Evolutionary conservation across 2,113 vertebrate species (phyloP).

Genomic region (Parus major): DNA sequence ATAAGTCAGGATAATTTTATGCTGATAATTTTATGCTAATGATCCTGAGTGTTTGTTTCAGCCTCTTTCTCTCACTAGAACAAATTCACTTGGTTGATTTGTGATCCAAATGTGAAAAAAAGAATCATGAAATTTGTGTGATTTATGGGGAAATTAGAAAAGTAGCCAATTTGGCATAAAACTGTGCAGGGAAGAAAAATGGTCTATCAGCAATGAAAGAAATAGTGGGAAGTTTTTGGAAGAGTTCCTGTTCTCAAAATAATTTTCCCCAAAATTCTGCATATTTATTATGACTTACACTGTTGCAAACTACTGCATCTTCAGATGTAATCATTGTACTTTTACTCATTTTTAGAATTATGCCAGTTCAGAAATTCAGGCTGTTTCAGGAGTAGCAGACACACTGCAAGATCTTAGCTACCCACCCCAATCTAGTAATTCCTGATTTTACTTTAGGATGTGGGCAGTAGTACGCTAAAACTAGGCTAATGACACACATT

Average conservation of each 20-base stretch:
- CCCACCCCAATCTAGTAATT: not conserved
- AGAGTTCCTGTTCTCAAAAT: not conserved
- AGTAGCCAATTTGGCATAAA: conserved; percentile 13
- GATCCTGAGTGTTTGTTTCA: not conserved
- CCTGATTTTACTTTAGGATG: not conserved
- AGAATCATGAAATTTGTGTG: not conserved
- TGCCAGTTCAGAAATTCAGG: not conserved
- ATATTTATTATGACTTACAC: not conserved
- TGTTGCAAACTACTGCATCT: not conserved
- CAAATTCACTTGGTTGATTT: not conserved
- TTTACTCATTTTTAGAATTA: not conserved
- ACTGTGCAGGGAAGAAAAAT: conserved; percentile 1
- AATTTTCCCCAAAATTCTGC: not conserved
- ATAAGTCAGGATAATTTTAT: not conserved
- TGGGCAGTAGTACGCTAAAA: not conserved
- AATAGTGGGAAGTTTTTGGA: conserved; percentile 32
- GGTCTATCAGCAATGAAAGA: conserved; percentile 12
- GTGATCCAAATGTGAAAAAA: not conserved
- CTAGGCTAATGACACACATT: not conserved
- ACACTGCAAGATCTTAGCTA: not conserved
- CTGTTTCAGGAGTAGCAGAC: not conserved
- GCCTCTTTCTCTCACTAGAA: not conserved
- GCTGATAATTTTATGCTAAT: not conserved
- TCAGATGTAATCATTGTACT: not conserved
- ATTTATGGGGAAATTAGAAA: conserved; percentile 33